Evolutionary conservation across 37 sponge, comb jelly and placozoan species (phyloP), one percentile per base, ranked within the genome.

Genomic region (Halisarca cf. caerulea): DNA sequence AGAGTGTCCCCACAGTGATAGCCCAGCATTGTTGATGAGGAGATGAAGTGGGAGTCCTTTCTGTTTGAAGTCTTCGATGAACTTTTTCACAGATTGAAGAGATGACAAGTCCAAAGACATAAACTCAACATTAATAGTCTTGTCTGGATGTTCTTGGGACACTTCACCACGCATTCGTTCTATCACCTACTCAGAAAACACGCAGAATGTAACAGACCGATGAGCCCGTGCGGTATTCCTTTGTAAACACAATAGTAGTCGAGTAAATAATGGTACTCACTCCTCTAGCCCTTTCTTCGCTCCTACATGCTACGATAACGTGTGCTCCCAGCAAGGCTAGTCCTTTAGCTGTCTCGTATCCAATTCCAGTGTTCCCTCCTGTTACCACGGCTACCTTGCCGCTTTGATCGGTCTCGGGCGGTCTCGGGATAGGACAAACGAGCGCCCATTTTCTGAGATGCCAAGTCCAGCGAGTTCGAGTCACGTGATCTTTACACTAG

Each of bases 351-450:
- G 88, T 84, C 85, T 93, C 93, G 53, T 93, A 93, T 58, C 93
- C 93, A 44, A 93, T 93, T 9, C 93, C 93, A 73, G 93, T 83
- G 74, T 93, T 93, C 21, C 93, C 90, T 35, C 93, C 93, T 34
- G 93, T 93, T 58, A 93, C 93, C 7, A 93, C 62, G 35, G 88
- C 93, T 32, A 93, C 93, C 58, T 62, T 86, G 21, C 87, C 88
- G 18, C 71, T 74, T 28, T 88, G 84, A 38, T 93, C 93, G 3
- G 86, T 90, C 24, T 78, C 69, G 28, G 93, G 90, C 93, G 3
- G 86, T 90, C 24, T 78, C 69, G 28, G 93, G 90, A 37, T 84
- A 84, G 28, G 82, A 75, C 35, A 87, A 43, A 25, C 74, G 82
- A 32, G 40, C 79, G 9, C 93, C 93, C 90, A 89, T 89, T 47